These are phyloP conservation scores for Cacoxenus indagator DNA, from an alignment of 2,888 invertebrate species.

Conservation along the genomic window DNA sequence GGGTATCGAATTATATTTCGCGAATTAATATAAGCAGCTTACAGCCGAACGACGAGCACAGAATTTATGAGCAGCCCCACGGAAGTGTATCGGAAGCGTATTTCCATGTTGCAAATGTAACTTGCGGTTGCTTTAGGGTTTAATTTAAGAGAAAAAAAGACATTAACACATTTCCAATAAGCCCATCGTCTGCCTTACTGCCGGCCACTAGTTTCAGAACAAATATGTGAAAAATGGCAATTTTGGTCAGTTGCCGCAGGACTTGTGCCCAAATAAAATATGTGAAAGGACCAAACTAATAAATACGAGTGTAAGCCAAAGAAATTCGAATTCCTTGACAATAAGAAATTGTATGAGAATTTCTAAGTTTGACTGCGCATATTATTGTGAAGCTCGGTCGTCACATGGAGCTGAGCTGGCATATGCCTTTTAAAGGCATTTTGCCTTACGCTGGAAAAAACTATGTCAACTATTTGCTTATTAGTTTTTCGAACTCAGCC, in stretches of 20 bases:
- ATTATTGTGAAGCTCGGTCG: not conserved
- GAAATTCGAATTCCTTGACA: not conserved
- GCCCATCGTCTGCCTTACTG: not conserved
- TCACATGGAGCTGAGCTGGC: not conserved
- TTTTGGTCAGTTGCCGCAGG: not conserved
- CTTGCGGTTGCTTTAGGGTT: not conserved
- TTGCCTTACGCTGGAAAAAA: constrained; percentile 35
- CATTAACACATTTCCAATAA: not conserved
- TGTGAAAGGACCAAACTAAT: not conserved
- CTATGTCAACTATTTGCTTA: constrained; percentile 62
- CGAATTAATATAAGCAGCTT: not conserved
- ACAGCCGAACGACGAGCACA: not conserved
- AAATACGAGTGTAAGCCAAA: not conserved
- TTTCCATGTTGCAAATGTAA: not conserved
- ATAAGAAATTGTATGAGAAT: not conserved
- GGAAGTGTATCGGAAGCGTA: not conserved
- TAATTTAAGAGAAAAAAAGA: not conserved
- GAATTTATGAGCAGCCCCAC: not conserved
- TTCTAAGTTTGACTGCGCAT: not conserved
- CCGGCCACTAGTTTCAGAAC: not conserved
- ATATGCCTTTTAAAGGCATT: not conserved
- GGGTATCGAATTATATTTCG: constrained; percentile 6
- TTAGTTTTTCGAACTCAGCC: constrained; percentile 39
- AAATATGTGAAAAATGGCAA: not conserved
- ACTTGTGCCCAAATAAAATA: not conserved